phyloP scores from a whole-genome alignment of 2,113 vertebrate species.

The Talpa occidentalis region DNA sequence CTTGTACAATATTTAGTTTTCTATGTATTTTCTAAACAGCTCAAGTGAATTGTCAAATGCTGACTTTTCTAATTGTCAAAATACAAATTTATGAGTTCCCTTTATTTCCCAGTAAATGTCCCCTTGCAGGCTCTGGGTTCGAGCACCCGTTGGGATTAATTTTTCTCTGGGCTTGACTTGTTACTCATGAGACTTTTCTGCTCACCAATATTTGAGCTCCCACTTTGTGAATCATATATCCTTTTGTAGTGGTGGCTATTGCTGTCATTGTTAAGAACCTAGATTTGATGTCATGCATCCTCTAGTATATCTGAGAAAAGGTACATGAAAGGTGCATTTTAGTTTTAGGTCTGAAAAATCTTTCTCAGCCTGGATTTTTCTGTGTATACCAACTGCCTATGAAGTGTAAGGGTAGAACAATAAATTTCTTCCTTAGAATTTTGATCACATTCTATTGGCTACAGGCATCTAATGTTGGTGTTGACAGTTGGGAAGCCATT shows the following conservation, averaged over 20 bases:
- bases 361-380: constrained; percentile 33
- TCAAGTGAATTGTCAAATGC: not conserved
- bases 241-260: not conserved
- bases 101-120: constrained; percentile 7
- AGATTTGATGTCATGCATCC: constrained; percentile 42
- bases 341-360: constrained; percentile 38
- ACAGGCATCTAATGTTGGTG: not conserved
- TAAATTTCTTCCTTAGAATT: not conserved
- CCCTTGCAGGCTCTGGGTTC: not conserved
- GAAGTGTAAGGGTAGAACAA: not conserved
- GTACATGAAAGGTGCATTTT: constrained; percentile 15
- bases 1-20: not conserved
- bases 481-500: not conserved
- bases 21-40: not conserved
- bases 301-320: constrained; percentile 36
- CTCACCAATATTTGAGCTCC: not conserved
- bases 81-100: not conserved
- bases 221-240: not conserved
- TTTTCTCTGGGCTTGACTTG: constrained; percentile 31
- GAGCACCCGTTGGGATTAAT: not conserved
- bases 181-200: constrained; percentile 21
- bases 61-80: constrained; percentile 37
- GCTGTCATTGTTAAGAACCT: constrained; percentile 37
- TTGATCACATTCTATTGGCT: not conserved
- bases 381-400: not conserved